Percentiles rank a stretch among this genome's conserved stretches.
phyloP scores from a whole-genome alignment of 2,113 vertebrate species.

The Cavia aperea region DNA sequence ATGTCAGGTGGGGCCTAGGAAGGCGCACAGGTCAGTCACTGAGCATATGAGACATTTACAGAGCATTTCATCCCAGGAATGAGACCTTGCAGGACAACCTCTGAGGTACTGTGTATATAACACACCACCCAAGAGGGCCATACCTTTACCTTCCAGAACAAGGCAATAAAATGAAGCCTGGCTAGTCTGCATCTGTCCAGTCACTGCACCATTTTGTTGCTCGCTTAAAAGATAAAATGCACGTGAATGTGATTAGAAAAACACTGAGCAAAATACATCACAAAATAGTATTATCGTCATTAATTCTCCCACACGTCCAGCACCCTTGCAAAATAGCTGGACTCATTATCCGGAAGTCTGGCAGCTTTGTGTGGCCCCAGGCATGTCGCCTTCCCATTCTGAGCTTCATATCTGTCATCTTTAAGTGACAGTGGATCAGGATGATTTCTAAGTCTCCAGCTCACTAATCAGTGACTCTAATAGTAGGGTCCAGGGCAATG shows the following conservation, averaged over 20 bases:
- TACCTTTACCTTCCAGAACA: rapidly evolving
- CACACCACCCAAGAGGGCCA: background rate
- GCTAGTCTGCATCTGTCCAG: background rate
- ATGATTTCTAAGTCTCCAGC: background rate
- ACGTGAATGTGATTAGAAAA: background rate
- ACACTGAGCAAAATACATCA: background rate
- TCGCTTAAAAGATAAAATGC: background rate
- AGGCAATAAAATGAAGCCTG: background rate
- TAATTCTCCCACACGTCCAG: background rate
- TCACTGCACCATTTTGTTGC: background rate
- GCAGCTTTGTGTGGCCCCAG: background rate
- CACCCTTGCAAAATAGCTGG: background rate
- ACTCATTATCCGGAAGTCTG: background rate
- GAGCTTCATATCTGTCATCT: background rate
- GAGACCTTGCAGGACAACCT: background rate
- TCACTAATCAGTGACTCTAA: background rate
- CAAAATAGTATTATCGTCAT: background rate
- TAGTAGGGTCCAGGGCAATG: background rate
- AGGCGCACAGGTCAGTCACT: too few relatives aligned
- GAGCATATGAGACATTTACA: background rate
- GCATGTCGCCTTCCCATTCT: background rate
- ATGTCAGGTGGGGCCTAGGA: background rate
- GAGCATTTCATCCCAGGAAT: background rate
- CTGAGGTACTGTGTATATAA: background rate
- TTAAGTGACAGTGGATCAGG: background rate